Evolutionary conservation across 2,888 invertebrate genomes (phyloP).

Genomic region (Beris morrisii): DNA sequence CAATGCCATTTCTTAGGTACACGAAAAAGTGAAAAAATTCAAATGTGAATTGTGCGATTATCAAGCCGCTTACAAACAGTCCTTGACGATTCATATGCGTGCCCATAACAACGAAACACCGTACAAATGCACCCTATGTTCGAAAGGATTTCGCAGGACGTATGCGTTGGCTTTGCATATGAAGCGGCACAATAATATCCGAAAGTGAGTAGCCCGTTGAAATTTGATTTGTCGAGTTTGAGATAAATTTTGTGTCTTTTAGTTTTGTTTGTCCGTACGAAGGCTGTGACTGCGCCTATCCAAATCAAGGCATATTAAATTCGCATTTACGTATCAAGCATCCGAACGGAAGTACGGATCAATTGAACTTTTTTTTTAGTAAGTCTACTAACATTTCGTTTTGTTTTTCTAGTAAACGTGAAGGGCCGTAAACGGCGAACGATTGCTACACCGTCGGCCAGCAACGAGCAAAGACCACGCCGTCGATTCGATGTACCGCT

Average conservation of each 20-base stretch:
- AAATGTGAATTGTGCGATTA: slow-evolving; percentile 45
- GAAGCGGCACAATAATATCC: slow-evolving; percentile 46
- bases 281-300: slow-evolving; percentile 34
- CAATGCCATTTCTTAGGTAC: slow-evolving; percentile 26
- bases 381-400: not conserved
- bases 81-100: slow-evolving; percentile 48
- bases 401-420: not conserved
- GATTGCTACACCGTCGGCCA: not conserved
- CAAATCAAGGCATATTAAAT: slow-evolving; percentile 35
- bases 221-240: not conserved
- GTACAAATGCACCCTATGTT: slow-evolving; percentile 48
- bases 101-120: slow-evolving; percentile 47
- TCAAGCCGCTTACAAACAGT: slow-evolving; percentile 47
- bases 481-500: slow-evolving; percentile 19
- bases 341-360: slow-evolving; percentile 17
- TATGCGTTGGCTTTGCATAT: slow-evolving; percentile 46
- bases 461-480: not conserved
- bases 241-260: slow-evolving; percentile 2
- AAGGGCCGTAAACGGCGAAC: slow-evolving; percentile 18
- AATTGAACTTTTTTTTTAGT: not conserved
- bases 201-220: slow-evolving; percentile 41
- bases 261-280: slow-evolving; percentile 35
- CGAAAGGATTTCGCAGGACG: slow-evolving; percentile 48
- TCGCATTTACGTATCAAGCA: slow-evolving; percentile 34
- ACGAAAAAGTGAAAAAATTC: slow-evolving; percentile 26